Base-by-base conservation (phyloP, 2,888 invertebrate species). In the Pherbina coryleti region DNA sequence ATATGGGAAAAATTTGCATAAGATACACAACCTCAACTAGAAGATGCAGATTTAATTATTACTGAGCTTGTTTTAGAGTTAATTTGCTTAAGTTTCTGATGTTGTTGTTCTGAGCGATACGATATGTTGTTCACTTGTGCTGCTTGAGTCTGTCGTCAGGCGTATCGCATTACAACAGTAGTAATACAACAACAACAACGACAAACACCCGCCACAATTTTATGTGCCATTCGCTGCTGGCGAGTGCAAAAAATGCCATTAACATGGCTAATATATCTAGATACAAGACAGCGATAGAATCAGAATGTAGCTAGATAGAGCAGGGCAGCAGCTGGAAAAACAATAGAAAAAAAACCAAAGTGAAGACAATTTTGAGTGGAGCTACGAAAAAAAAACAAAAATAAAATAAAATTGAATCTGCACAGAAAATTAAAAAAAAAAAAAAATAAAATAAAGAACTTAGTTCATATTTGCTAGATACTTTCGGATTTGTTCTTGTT, bases 231-330 rank as follows among this genome's bases (percentile, higher is more conserved):
- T 4, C 17, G 34, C 31, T 34, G 53, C 44, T 66, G 7, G 51
- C 53, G 66, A 57, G 67, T 70, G 57, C 28, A 76, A 49, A 69
- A 49, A 51, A 75, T 5, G 22, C 71, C 17, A 53, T 64, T n/a
- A 74, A 70, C 62, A 69, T 69, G 76, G 69, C 51, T 70, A 57
- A 57, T 44, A 49, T 60, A 75, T 75, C 55, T 67, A 76, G 76
- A 76, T 76, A 60, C 76, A 70, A 60, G 19, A n/a, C 9, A 44
- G 57, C 51, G 75, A 75, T 66, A 75, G 14, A 11, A 62, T 8
- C 25, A 62, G 9, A 28, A 25, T 28, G 28, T 22, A 19, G 14
- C 22, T n/a, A 28, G 25, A 17, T 25, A 62, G 7, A 22, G 9
- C 55, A 55, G 8, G 9, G 28, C 49, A 62, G n/a, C 49, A 74